Percentiles rank a stretch among this genome's conserved stretches.
Conservation (phyloP, 2,113 vertebrate genomes). For the Amphiprion ocellaris region DNA sequence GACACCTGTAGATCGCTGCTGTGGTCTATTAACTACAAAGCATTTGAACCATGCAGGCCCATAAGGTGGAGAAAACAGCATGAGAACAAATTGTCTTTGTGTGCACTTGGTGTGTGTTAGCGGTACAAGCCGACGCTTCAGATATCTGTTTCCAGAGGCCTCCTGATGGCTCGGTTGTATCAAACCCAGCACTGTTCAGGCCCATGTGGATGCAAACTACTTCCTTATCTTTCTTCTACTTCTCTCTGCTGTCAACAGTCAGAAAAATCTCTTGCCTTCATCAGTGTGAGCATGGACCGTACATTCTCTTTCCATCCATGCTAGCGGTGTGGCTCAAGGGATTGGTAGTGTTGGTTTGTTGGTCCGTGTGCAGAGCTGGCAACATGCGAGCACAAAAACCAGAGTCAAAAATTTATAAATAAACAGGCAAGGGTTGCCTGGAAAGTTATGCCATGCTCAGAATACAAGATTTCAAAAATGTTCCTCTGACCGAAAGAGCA, state of each 20-base stretch:
- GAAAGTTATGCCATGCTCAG: not conserved
- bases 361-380: not conserved
- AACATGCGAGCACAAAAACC: not conserved
- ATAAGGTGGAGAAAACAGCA: not conserved
- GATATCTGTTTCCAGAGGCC: constrained; percentile 49
- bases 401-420: not conserved
- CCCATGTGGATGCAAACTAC: constrained; percentile 25
- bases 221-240: not conserved
- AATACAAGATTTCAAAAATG: not conserved
- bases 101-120: constrained; percentile 2
- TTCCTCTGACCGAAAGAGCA: not conserved
- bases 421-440: not conserved
- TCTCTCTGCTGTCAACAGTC: constrained; percentile 18
- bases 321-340: not conserved
- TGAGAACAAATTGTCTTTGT: not conserved
- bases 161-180: constrained; percentile 29
- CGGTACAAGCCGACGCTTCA: constrained; percentile 11
- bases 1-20: not conserved
- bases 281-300: not conserved
- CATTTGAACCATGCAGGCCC: not conserved
- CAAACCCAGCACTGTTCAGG: constrained; percentile 12
- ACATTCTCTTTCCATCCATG: constrained; percentile 1
- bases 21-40: not conserved
- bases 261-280: constrained; percentile 8
- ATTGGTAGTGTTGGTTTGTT: not conserved